Percentiles rank a stretch among this genome's conserved stretches.
phyloP scores from a whole-genome alignment of 2,797 vertebrate genomes.

The Acridotheres tristis region DNA sequence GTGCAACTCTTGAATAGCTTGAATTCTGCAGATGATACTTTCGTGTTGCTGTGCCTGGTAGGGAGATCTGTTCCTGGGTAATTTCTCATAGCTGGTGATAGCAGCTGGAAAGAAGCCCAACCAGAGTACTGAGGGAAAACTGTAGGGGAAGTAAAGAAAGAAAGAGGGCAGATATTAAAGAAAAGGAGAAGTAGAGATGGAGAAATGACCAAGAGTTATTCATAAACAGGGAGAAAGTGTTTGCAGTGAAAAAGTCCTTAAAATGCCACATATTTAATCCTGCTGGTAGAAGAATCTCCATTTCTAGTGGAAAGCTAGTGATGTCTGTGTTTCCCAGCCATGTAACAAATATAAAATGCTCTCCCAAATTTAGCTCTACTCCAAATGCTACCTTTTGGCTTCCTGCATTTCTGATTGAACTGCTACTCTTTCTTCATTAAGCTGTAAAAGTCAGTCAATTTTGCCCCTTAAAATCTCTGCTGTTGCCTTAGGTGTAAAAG shows the following conservation, averaged over 20 bases:
- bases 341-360: not conserved
- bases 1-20: not conserved
- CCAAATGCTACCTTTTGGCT: not conserved
- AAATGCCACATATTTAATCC: not conserved
- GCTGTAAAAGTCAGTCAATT: not conserved
- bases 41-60: not conserved
- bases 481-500: not conserved
- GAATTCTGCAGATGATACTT: not conserved
- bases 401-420: not conserved
- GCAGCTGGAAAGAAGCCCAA: not conserved
- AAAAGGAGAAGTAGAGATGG: not conserved
- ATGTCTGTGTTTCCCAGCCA: not conserved
- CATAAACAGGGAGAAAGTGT: not conserved
- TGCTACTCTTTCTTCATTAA: not conserved
- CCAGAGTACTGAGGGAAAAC: not conserved
- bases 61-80: not conserved
- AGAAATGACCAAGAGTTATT: not conserved
- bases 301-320: not conserved
- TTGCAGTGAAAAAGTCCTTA: not conserved
- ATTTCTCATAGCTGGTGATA: not conserved
- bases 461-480: not conserved
- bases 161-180: not conserved
- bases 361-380: not conserved
- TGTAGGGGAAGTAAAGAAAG: not conserved
- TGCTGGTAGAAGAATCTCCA: not conserved